These are phyloP conservation scores for Globia sparganii DNA, from an alignment of 2,888 invertebrate species.

Conservation along the genomic window DNA sequence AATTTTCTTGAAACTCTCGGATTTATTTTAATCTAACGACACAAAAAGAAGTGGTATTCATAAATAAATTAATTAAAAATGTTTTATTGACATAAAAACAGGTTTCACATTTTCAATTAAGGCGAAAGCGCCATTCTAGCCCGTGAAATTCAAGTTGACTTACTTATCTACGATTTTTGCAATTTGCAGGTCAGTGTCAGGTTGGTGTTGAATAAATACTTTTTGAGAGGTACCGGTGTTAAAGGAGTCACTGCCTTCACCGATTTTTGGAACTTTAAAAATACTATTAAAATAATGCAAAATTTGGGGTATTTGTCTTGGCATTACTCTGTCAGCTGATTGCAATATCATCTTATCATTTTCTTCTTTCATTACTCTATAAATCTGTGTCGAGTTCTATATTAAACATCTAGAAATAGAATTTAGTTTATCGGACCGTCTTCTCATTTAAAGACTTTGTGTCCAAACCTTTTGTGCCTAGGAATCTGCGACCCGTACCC, in stretches of 20 bases:
- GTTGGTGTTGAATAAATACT: not conserved
- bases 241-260: not conserved
- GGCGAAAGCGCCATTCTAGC: not conserved
- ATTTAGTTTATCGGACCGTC: conserved; percentile 36
- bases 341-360: not conserved
- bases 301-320: not conserved
- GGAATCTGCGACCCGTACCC: conserved; percentile 53
- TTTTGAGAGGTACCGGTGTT: not conserved
- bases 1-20: not conserved
- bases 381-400: not conserved
- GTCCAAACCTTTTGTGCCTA: conserved; percentile 41
- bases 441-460: conserved; percentile 40
- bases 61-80: not conserved
- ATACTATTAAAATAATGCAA: not conserved
- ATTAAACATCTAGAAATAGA: not conserved
- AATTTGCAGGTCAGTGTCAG: not conserved
- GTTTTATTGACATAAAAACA: not conserved
- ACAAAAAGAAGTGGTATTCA: not conserved
- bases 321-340: not conserved
- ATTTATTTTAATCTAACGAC: not conserved
- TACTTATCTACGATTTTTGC: not conserved
- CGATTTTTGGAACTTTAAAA: not conserved
- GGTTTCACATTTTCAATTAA: not conserved
- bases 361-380: not conserved
- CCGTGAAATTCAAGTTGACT: not conserved